Evolutionary conservation across 2,797 vertebrate species (phyloP).

Genomic region (Poecilia wingei): DNA sequence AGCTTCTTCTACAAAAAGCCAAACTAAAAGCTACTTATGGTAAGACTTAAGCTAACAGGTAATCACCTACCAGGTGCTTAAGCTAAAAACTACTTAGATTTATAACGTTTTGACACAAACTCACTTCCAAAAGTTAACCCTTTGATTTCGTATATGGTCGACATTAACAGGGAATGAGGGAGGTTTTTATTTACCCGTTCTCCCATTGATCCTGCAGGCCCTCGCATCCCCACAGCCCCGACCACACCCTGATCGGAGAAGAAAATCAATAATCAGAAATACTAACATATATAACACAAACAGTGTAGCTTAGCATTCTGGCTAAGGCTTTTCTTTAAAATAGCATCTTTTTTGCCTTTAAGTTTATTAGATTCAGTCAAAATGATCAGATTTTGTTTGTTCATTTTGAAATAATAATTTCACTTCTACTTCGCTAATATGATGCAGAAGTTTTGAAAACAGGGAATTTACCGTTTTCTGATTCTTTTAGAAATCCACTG

Average conservation of each 20-base stretch:
- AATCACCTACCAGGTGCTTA: neutral
- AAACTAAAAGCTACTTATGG: neutral
- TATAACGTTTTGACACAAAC: neutral
- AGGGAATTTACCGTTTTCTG: neutral
- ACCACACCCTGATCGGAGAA: slow-evolving; percentile 82
- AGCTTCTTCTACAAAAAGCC: neutral
- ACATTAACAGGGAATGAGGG: neutral
- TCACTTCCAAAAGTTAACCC: neutral
- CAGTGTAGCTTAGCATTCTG: neutral
- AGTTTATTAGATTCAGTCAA: neutral
- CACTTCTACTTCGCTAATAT: neutral
- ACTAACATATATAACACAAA: neutral
- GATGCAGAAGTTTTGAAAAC: neutral
- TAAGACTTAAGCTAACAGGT: neutral
- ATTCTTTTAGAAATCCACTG: neutral
- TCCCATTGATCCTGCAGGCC: slow-evolving; percentile 80
- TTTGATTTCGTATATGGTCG: neutral
- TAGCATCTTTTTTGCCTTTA: neutral
- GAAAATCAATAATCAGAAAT: slow-evolving; percentile 1
- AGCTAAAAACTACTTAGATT: neutral
- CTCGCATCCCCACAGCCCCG: slow-evolving; percentile 82
- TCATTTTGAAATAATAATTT: too few relatives aligned
- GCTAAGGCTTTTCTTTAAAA: neutral
- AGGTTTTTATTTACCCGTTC: slow-evolving; percentile 75
- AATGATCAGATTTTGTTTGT: neutral